A percentile compares a stretch with the other conserved stretches of the same genome.
These are phyloP conservation scores for Channallabes apus DNA, from an alignment of 2,797 vertebrate genomes.

Conservation along the genomic window DNA sequence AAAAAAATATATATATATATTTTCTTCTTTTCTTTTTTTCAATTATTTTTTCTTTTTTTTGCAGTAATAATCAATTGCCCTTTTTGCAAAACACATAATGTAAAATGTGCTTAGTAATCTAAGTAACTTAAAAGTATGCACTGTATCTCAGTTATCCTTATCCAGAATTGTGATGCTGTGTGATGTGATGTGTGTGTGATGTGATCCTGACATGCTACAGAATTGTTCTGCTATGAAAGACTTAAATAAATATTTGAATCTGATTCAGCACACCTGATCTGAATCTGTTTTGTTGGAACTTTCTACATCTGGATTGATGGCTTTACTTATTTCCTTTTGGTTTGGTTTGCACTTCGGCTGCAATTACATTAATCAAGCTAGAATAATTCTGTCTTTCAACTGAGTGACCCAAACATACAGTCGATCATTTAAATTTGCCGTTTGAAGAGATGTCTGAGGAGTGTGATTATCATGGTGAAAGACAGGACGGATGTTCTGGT, in stretches of 20 bases:
- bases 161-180: background rate
- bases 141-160: background rate
- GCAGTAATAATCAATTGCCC: background rate
- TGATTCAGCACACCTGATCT: slow-evolving; percentile 5
- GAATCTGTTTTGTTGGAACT: background rate
- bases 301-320: slow-evolving; percentile 1
- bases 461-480: background rate
- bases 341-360: background rate
- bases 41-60: background rate
- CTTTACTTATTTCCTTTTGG: background rate
- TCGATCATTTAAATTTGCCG: background rate
- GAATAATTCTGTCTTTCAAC: background rate
- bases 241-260: background rate
- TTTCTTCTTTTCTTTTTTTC: background rate
- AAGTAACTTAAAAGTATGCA: background rate
- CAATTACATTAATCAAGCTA: background rate
- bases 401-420: background rate
- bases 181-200: no score
- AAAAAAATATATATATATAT: no score
- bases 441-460: background rate
- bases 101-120: background rate
- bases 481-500: background rate
- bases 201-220: background rate
- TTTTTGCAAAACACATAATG: background rate
- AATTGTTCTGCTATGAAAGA: background rate